Evolutionary conservation across 2,113 vertebrate species (phyloP), one percentile per base, ranked within the genome.

Genomic region (Raja brachyura): DNA sequence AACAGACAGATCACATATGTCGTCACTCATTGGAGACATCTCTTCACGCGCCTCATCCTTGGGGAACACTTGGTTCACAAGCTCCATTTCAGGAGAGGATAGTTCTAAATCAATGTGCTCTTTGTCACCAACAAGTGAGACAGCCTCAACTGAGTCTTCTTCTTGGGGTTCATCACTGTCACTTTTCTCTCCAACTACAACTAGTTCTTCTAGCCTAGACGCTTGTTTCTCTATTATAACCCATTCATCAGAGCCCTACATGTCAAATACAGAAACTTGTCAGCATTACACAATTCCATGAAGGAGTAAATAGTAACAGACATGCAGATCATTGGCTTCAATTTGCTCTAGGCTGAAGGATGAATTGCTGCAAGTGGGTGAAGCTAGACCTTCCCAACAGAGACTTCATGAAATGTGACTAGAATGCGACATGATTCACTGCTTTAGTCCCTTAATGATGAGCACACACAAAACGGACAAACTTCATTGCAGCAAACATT

Each of bases 221-320:
- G 96, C 96, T 96, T 97, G 96, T 97, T 97, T 99, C 96, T 99
- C 98, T 98, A 99, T 97, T 96, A 99, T 98, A 97, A 99, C 99
- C 98, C 98, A 99, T 95, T 99, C 98, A 97, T 99, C 98, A 95
- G 98, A 99, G 94, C 97, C 98, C 99, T 99, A 99, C 94, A 97
- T 98, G 97, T 97, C 97, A 97, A 98, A 92, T 92, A 92, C 70
- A 92, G 22, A 92, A 92, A 92, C 90, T 92, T 54, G 90, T 92
- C 90, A 92, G 73, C 90, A 73, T 92, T 22, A 92, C 33, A 92
- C 66, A 73, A 92, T 73, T 92, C 33, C 68, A 92, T 25, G 68
- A 92, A 70, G 31, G 48, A 39, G 63, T 5, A 92, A 5, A 92
- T 73, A 54, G 66, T 68, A 92, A 16, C 14, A 90, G n/a, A 73